Evolutionary conservation across 2,113 vertebrate species (phyloP).

Genomic region (Gambusia affinis): DNA sequence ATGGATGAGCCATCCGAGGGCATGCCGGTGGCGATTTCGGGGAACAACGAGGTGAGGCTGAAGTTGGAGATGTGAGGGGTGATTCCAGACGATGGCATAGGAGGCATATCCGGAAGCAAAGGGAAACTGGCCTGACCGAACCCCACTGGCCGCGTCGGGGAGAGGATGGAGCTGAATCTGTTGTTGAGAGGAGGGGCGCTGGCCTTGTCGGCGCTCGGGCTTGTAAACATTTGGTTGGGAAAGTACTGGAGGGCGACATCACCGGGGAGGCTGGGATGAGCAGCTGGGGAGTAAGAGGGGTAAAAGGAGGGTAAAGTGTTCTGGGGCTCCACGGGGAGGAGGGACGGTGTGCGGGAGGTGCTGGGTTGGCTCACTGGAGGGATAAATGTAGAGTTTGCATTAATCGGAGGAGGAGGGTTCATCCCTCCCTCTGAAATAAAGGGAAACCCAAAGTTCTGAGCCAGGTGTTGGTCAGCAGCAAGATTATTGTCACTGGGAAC

Average conservation of each 20-base stretch:
- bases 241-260: constrained; percentile 97
- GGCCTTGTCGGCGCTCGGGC: constrained; percentile 91
- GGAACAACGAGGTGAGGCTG: constrained; percentile 96
- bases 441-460: constrained; percentile 96
- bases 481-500: constrained; percentile 88
- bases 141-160: constrained; percentile 93
- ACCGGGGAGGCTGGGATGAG: constrained; percentile 93
- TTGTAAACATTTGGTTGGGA: constrained; percentile 97
- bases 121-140: constrained; percentile 96
- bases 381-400: constrained; percentile 93
- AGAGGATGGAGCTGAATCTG: constrained; percentile 97
- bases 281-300: constrained; percentile 95
- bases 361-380: constrained; percentile 92
- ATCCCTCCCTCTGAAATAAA: constrained; percentile 94
- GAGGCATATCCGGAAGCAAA: constrained; percentile 93
- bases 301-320: constrained; percentile 96
- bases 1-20: constrained; percentile 91
- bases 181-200: constrained; percentile 90
- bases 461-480: constrained; percentile 89
- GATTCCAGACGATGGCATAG: constrained; percentile 90
- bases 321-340: constrained; percentile 94
- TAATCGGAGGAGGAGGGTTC: constrained; percentile 91
- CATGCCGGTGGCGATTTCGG: constrained; percentile 96
- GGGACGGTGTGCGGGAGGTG: constrained; percentile 88
- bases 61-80: constrained; percentile 95